These are phyloP conservation scores for Nematostella vectensis DNA, from an alignment of 92 coral and sea anemone species.

Conservation along the genomic window DNA sequence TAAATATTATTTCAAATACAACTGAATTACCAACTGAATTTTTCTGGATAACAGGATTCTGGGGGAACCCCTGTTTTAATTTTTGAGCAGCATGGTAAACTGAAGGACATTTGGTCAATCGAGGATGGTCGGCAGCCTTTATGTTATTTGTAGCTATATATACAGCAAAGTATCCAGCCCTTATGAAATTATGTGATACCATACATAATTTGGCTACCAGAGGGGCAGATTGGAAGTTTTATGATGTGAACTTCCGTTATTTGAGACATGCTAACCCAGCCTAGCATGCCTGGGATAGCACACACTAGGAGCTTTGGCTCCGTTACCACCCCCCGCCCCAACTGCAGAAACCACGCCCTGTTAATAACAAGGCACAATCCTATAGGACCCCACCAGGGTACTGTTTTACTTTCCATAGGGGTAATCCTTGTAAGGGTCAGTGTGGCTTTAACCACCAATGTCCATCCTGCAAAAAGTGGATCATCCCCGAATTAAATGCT, in stretches of 20 bases:
- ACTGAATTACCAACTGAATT: not conserved
- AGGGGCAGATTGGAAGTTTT: slow-evolving; percentile 25
- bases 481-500: too few species aligned
- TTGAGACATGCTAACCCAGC: slow-evolving; percentile 4
- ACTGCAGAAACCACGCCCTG: too few species aligned
- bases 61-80: not conserved
- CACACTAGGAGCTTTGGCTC: slow-evolving; percentile 27
- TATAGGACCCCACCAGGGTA: too few species aligned
- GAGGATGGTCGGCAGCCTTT: slow-evolving; percentile 1
- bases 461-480: too few species aligned
- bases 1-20: too few species aligned
- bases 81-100: not conserved
- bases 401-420: too few species aligned
- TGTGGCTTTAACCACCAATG: too few species aligned
- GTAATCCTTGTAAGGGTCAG: too few species aligned
- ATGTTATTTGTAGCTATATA: not conserved
- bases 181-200: slow-evolving; percentile 23
- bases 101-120: not conserved
- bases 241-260: slow-evolving; percentile 24
- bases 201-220: slow-evolving; percentile 16
- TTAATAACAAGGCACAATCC: too few species aligned
- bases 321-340: not conserved
- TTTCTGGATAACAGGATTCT: not conserved
- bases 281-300: slow-evolving; percentile 9
- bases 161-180: not conserved